Conservation (phyloP, 2,888 invertebrate genomes). For the Marasmarcha lunaedactyla region DNA sequence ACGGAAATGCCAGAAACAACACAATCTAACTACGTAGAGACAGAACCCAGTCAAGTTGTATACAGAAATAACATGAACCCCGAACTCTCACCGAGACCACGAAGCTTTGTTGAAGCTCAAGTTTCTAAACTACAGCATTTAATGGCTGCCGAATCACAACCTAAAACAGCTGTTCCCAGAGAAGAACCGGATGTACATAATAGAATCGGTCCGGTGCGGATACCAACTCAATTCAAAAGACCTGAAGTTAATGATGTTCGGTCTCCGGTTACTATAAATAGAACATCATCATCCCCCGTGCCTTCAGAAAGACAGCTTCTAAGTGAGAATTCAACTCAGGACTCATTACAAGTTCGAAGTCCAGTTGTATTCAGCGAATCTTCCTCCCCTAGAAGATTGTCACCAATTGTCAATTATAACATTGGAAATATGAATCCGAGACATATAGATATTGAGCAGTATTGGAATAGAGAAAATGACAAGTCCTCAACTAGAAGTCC, state of each 20-base stretch:
- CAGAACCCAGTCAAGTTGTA: slow-evolving; percentile 17
- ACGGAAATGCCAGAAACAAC: slow-evolving; percentile 14
- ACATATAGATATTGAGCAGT: slow-evolving; percentile 54
- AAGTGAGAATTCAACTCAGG: slow-evolving; percentile 40
- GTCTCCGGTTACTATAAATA: slow-evolving; percentile 35
- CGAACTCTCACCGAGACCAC: slow-evolving; percentile 30
- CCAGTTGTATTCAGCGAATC: slow-evolving; percentile 57
- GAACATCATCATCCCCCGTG: slow-evolving; percentile 46
- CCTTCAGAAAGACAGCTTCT: slow-evolving; percentile 21
- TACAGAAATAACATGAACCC: slow-evolving; percentile 22
- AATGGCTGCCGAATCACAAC: slow-evolving; percentile 43
- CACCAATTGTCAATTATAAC: slow-evolving; percentile 60
- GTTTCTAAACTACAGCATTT: slow-evolving; percentile 53
- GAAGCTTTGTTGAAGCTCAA: slow-evolving; percentile 59
- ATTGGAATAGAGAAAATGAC: slow-evolving; percentile 46
- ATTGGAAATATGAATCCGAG: slow-evolving; percentile 66
- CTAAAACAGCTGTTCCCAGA: slow-evolving; percentile 32
- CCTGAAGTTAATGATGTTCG: slow-evolving; percentile 31
- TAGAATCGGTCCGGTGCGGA: slow-evolving; percentile 40
- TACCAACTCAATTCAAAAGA: slow-evolving; percentile 41
- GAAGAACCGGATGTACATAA: slow-evolving; percentile 38
- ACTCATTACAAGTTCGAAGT: slow-evolving; percentile 42
- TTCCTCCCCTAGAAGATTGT: slow-evolving; percentile 51
- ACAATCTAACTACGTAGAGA: slow-evolving; percentile 30
- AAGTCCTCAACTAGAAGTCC: slow-evolving; percentile 44